phyloP scores from a whole-genome alignment of 2,113 vertebrate species.

The Gracilinanus agilis region DNA sequence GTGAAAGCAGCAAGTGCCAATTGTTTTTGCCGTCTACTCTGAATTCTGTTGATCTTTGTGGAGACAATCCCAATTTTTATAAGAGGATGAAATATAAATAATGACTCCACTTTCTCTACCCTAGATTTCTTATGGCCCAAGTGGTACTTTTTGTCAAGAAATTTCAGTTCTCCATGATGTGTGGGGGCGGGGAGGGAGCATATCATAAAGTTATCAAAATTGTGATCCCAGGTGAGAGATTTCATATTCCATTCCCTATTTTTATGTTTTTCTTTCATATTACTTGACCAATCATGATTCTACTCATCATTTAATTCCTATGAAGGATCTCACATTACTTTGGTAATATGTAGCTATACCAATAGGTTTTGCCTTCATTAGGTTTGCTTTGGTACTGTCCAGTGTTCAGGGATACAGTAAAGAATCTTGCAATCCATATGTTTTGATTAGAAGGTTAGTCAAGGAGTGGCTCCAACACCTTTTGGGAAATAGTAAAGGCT shows the following conservation, averaged over 20 bases:
- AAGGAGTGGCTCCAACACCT: background rate
- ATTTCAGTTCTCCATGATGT: background rate
- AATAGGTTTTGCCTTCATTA: background rate
- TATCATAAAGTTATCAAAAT: no score
- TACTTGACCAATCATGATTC: background rate
- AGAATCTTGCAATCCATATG: background rate
- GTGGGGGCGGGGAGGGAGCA: no score
- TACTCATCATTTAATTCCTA: background rate
- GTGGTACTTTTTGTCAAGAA: background rate
- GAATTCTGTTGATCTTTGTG: background rate
- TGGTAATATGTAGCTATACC: background rate
- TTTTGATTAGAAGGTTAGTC: background rate
- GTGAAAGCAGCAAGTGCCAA: background rate
- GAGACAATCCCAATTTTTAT: rapidly evolving
- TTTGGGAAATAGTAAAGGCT: background rate
- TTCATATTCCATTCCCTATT: background rate
- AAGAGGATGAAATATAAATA: background rate
- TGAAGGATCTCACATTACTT: background rate
- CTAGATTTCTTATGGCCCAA: rapidly evolving
- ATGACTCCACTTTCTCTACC: background rate
- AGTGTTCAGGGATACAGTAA: background rate
- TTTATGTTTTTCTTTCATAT: background rate
- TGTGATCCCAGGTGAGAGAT: background rate
- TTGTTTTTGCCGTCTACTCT: background rate
- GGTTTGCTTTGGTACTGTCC: background rate